Evolutionary conservation across 2,888 invertebrate species (phyloP), one percentile per base, ranked within the genome.

Genomic region (Conistra vaccinii): DNA sequence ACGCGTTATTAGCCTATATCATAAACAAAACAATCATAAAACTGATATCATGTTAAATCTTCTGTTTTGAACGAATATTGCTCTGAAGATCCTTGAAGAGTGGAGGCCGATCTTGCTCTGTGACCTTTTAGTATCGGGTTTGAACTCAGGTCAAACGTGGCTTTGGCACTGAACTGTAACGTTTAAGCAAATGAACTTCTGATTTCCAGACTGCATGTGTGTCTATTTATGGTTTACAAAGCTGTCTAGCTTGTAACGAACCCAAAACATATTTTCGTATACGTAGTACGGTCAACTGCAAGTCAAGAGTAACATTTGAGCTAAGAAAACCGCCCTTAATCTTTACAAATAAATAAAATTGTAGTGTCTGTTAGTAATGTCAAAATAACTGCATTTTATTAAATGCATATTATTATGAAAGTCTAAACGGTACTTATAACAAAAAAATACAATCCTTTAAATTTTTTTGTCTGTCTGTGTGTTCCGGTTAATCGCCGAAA

Each of bases 1-100:
- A 60, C 83, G 78, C 53, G 48, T 62, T 35, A 69, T 82, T 78
- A 39, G 17, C 14, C 23, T 53, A 69, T 17, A 69, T 14, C 1
- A 48, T 32, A 35, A 73, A 73, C 35, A 45, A 61, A 45, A 51
- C 51, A 20, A 61, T 35, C 17, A 55, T 32, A 23, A 26, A 60
- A 76, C 29, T 32, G 78, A 75, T 57, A 20, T 32, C 7, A 7
- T 20, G 3, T 9, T 48, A 48, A 58, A 51, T 61, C 32, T 29
- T 45, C 26, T 12, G 45, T 48, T 73, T n/a, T 10, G 6, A 10
- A 32, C 32, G 12, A 6, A 57, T 29, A 32, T 58, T 3, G 17
- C 51, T 58, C 10, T 0, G 32, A 48, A 76, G 20, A 29, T 20
- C 5, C 51, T 65, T 75, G n/a, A n/a, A n/a, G n/a, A n/a, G n/a